phyloP scores from a whole-genome alignment of 2,888 invertebrate species.

The Automeris io region DNA sequence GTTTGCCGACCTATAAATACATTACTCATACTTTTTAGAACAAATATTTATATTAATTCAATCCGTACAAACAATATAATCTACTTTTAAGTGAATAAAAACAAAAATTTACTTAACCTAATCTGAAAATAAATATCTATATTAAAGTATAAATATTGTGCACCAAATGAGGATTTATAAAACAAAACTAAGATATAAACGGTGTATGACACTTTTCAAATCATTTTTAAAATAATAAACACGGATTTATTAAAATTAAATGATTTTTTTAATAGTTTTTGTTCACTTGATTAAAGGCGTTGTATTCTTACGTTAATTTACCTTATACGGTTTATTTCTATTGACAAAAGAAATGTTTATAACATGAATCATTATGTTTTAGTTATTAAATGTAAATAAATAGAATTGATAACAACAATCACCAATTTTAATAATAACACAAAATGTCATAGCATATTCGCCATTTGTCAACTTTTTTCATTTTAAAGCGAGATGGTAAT shows the following conservation, averaged over 20 bases:
- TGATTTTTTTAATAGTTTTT: too few relatives aligned
- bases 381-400: constrained; percentile 41
- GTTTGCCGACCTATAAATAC: constrained; percentile 15
- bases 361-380: constrained; percentile 36
- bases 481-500: constrained; percentile 7
- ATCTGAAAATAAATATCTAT: too few relatives aligned
- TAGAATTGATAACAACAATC: constrained; percentile 31
- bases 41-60: constrained; percentile 9
- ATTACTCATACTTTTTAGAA: constrained; percentile 12
- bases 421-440: constrained; percentile 40
- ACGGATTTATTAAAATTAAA: background rate
- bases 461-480: constrained; percentile 53
- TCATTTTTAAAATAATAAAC: background rate
- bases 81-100: too few relatives aligned
- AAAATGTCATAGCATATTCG: constrained; percentile 60
- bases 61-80: too few relatives aligned
- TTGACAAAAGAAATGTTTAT: constrained; percentile 11
- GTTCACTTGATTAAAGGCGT: constrained; percentile 22
- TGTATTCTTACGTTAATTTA: constrained; percentile 18
- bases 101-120: too few relatives aligned
- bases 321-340: background rate
- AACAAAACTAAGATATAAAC: too few relatives aligned
- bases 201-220: too few relatives aligned
- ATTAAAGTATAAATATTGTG: too few relatives aligned
- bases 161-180: too few relatives aligned